phyloP scores from a whole-genome alignment of 2,797 vertebrate species.

The Enoplosus armatus region DNA sequence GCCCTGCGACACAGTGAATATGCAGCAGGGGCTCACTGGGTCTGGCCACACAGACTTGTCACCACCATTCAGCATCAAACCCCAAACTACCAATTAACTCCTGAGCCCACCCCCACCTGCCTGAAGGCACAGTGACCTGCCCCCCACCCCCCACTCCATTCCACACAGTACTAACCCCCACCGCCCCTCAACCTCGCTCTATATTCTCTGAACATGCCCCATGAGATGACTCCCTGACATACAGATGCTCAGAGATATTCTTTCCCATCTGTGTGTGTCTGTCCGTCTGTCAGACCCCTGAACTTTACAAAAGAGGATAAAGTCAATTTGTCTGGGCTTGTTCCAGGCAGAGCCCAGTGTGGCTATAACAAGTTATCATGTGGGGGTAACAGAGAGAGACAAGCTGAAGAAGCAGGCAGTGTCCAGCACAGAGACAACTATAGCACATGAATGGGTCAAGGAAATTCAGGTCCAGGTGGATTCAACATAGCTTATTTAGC shows the following conservation, averaged over 20 bases:
- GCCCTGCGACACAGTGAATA: conserved; percentile 90
- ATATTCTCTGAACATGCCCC: conserved; percentile 65
- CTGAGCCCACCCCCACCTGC: conserved; percentile 78
- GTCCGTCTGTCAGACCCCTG: conserved; percentile 75
- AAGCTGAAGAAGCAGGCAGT: conserved; percentile 26
- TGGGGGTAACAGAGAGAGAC: conserved; percentile 46
- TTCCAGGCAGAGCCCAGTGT: conserved; percentile 52
- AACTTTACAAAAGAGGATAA: conserved; percentile 76
- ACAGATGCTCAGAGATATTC: conserved; percentile 73
- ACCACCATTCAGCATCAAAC: conserved; percentile 87
- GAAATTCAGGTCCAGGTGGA: not conserved
- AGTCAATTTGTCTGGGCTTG: conserved; percentile 72
- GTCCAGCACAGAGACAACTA: conserved; percentile 11
- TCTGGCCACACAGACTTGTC: conserved; percentile 88
- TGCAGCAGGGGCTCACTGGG: conserved; percentile 88
- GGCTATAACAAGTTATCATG: conserved; percentile 45
- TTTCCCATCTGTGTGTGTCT: conserved; percentile 54
- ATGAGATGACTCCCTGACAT: conserved; percentile 71
- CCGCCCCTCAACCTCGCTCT: conserved; percentile 53
- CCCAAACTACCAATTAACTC: conserved; percentile 92
- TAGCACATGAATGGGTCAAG: not conserved
- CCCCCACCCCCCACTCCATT: conserved; percentile 63
- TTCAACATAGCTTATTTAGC: not conserved
- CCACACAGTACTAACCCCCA: conserved; percentile 57
- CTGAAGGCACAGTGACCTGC: conserved; percentile 74